Evolutionary conservation across 1,140 invertebrate species (phyloP).

Genomic region (Drosophila takahashii): DNA sequence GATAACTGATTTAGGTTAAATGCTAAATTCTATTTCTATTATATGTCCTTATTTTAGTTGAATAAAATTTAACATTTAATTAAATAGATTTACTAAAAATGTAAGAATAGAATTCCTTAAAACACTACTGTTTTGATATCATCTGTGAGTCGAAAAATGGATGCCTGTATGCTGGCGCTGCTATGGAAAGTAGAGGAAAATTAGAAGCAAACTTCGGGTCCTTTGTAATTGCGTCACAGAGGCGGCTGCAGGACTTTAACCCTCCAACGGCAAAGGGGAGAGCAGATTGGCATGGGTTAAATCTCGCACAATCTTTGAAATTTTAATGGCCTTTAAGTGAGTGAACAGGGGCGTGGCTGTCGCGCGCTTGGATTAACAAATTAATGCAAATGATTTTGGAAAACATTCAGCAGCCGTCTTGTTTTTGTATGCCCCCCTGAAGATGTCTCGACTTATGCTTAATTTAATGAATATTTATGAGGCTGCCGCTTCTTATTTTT

Average conservation of each 20-base stretch:
- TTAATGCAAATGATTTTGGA: slow-evolving; percentile 72
- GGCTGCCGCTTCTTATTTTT: slow-evolving; percentile 25
- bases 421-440: no score
- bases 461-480: slow-evolving; percentile 80
- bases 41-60: no score
- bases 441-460: slow-evolving; percentile 39
- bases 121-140: slow-evolving; percentile 1
- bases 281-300: slow-evolving; percentile 18
- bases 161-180: slow-evolving; percentile 2
- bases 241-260: slow-evolving; percentile 33
- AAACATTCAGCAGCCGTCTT: slow-evolving; percentile 32
- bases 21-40: no score
- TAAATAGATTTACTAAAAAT: no score
- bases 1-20: no score
- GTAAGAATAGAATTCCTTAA: background rate
- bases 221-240: slow-evolving; percentile 48
- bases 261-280: slow-evolving; percentile 2
- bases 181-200: slow-evolving; percentile 45
- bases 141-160: slow-evolving; percentile 15
- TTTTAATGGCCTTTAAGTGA: slow-evolving; percentile 73
- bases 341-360: slow-evolving; percentile 56
- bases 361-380: slow-evolving; percentile 82
- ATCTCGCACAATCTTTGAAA: slow-evolving; percentile 45
- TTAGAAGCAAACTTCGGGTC: slow-evolving; percentile 44
- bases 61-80: no score